Evolutionary conservation across 1,140 invertebrate species (phyloP), one percentile per base, ranked within the genome.

Genomic region (Mylabris phalerata): DNA sequence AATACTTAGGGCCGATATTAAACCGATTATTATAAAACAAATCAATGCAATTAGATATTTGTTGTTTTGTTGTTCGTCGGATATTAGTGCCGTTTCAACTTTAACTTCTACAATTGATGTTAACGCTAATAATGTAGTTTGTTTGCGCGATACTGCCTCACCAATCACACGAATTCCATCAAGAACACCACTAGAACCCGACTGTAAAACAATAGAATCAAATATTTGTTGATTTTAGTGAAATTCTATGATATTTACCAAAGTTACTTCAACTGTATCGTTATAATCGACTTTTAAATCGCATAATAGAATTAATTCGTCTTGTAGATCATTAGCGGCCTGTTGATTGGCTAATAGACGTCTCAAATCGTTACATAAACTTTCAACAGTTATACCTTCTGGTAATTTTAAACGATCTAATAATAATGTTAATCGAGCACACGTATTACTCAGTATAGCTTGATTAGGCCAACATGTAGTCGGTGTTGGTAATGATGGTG

Each of bases 191-290:
- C 80, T 77, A 41, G 75, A 75, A 25, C 79, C 80, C 48, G 73
- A 81, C 80, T 81, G 66, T 3, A 77, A 75, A 57, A 55, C 57
- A 66, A 59, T 38, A 48, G 49, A 41, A 44, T 50, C 4, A 7
- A 32, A 7, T 45, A 32, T 54, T 42, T 54, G 27, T 55, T 38
- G 48, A 32, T 7, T 19, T 38, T 24, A 42, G 10, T 45, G 25
- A 48, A 59, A n/a, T 40, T 19, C 19, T 1, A 19, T 0, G 78
- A 1, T 42, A n/a, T 42, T 84, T 73, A 90, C 88, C 78, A 93
- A 78, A 10, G 90, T 91, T n/a, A 95, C 85, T 76, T 93, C 90
- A 44, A 95, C 79, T 2, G 88, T 88, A 67, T 93, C 89, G 66
- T 89, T 88, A 48, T 85, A 85, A 19, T 84, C 84, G 0, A 79